phyloP scores from a whole-genome alignment of 2,113 vertebrate genomes.

The Dromaius novaehollandiae region DNA sequence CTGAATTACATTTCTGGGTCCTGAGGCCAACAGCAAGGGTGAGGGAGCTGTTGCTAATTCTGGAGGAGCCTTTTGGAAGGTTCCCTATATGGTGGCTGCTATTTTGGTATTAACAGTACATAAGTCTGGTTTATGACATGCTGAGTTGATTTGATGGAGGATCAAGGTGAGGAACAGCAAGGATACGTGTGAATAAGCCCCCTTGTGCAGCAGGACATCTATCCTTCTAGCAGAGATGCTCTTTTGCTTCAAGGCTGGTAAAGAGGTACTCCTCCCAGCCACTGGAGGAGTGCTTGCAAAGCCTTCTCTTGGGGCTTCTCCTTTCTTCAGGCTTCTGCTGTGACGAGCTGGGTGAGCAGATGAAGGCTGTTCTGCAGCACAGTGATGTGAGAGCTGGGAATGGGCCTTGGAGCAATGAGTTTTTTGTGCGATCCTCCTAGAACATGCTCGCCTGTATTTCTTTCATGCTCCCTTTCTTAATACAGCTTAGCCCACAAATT shows the following conservation, averaged over 20 bases:
- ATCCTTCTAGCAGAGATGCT: fast-evolving
- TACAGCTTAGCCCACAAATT: neutral
- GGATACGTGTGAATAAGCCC: neutral
- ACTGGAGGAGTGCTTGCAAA: neutral
- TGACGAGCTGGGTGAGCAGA: neutral
- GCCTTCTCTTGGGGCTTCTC: neutral
- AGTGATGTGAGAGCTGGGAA: neutral
- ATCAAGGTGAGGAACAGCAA: neutral
- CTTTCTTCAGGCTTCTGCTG: neutral
- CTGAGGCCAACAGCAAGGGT: neutral
- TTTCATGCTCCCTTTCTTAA: neutral
- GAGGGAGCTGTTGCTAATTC: neutral
- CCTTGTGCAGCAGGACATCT: neutral
- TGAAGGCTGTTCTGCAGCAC: neutral
- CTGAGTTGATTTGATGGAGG: neutral
- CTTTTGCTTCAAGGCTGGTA: neutral
- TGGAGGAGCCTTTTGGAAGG: neutral
- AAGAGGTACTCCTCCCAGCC: neutral
- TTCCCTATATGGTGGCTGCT: neutral
- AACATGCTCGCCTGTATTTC: neutral
- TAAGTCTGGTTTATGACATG: neutral
- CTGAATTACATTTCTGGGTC: neutral
- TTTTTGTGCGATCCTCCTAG: neutral
- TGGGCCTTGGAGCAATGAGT: neutral
- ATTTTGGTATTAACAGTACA: neutral